These are phyloP conservation scores for Drosophila meridiana DNA, from an alignment of 2,888 invertebrate genomes.

Conservation along the genomic window DNA sequence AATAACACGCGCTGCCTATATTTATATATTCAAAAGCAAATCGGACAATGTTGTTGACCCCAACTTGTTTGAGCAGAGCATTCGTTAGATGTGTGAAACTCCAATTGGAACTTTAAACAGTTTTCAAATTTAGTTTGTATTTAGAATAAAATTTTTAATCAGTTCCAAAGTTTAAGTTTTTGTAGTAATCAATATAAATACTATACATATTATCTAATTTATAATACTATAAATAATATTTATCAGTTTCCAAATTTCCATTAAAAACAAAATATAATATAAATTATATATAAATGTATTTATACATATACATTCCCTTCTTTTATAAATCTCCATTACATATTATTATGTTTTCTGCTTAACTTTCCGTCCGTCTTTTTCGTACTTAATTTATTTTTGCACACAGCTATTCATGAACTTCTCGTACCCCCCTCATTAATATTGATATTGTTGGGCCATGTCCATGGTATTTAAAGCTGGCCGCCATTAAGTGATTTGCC, in stretches of 20 bases:
- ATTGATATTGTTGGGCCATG: conserved; percentile 32
- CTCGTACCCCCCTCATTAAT: conserved; percentile 33
- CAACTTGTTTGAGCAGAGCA: not conserved
- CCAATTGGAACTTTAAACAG: not conserved
- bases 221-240: too few relatives aligned
- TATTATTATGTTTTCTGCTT: not conserved
- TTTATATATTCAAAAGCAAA: not conserved
- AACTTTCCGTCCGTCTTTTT: not conserved
- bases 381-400: not conserved
- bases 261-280: too few relatives aligned
- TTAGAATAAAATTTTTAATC: not conserved
- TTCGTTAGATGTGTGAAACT: not conserved
- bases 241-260: too few relatives aligned
- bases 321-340: not conserved
- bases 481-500: conserved; percentile 68
- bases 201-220: too few relatives aligned
- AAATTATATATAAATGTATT: not conserved
- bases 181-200: too few relatives aligned
- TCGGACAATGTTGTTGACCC: too few relatives aligned
- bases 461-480: conserved; percentile 60
- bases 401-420: conserved; percentile 12
- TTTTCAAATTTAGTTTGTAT: not conserved
- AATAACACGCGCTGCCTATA: not conserved
- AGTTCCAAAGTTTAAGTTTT: not conserved
- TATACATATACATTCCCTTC: not conserved